Percentiles rank a stretch among this genome's conserved stretches.
phyloP scores from a whole-genome alignment of 2,888 invertebrate genomes.

The Tipula vernalis region DNA sequence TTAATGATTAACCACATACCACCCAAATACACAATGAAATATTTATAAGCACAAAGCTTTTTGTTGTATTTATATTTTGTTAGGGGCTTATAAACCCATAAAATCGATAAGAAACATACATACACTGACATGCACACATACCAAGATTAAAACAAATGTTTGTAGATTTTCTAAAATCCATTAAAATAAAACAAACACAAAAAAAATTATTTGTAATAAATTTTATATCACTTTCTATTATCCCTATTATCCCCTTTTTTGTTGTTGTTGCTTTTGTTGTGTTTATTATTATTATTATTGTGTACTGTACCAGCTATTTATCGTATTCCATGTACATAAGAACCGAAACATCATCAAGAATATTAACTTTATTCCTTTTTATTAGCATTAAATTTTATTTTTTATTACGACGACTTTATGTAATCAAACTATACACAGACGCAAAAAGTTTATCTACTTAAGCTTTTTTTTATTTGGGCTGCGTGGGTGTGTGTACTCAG shows the following conservation, averaged over 20 bases:
- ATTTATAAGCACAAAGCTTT: background rate
- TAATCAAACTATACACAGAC: background rate
- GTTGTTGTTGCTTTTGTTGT: background rate
- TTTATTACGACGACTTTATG: background rate
- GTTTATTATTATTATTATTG: background rate
- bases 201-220: background rate
- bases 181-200: background rate
- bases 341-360: background rate
- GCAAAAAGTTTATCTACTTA: background rate
- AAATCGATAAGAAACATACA: background rate
- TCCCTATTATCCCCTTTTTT: background rate
- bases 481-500: background rate
- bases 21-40: background rate
- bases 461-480: background rate
- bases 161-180: background rate
- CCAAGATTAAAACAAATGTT: background rate
- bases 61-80: background rate
- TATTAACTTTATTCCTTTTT: background rate
- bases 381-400: background rate
- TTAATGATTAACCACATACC: background rate
- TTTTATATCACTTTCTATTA: background rate
- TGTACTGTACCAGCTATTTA: background rate
- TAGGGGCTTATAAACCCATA: background rate
- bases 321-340: background rate
- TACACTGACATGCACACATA: background rate